phyloP scores from a whole-genome alignment of 2,113 vertebrate species.

The Microtus ochrogaster region DNA sequence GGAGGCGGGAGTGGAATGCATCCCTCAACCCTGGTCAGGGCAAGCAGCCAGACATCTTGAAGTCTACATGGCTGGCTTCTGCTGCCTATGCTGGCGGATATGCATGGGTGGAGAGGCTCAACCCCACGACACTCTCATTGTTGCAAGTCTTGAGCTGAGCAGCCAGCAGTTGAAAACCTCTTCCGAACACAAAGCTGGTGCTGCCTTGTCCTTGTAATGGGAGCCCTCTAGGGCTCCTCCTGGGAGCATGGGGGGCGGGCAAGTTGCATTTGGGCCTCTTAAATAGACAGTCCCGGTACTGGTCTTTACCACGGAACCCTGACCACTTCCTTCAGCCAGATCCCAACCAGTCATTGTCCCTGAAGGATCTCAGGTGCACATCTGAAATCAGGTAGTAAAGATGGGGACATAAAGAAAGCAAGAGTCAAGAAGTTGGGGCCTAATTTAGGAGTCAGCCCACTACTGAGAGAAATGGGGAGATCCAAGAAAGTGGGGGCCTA shows the following conservation, averaged over 20 bases:
- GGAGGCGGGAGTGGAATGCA: neutral
- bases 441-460: neutral
- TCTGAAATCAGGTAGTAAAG: too few species aligned
- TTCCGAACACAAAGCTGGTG: neutral
- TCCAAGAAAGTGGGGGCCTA: neutral
- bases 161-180: rapidly evolving
- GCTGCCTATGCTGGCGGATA: rapidly evolving
- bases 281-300: too few species aligned
- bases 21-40: neutral
- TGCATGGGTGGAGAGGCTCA: neutral
- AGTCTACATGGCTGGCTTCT: rapidly evolving
- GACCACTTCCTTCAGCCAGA: neutral
- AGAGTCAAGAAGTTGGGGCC: neutral
- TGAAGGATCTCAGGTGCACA: neutral
- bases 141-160: neutral
- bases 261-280: too few species aligned
- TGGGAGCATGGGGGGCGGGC: rapidly evolving
- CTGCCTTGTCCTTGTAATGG: neutral
- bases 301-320: too few species aligned
- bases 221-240: too few species aligned
- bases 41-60: rapidly evolving
- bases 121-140: too few species aligned
- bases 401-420: neutral
- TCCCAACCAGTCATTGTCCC: neutral
- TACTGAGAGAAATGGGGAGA: rapidly evolving